Evolutionary conservation across 2,113 vertebrate genomes (phyloP).

Genomic region (Chlorocebus sabaeus): DNA sequence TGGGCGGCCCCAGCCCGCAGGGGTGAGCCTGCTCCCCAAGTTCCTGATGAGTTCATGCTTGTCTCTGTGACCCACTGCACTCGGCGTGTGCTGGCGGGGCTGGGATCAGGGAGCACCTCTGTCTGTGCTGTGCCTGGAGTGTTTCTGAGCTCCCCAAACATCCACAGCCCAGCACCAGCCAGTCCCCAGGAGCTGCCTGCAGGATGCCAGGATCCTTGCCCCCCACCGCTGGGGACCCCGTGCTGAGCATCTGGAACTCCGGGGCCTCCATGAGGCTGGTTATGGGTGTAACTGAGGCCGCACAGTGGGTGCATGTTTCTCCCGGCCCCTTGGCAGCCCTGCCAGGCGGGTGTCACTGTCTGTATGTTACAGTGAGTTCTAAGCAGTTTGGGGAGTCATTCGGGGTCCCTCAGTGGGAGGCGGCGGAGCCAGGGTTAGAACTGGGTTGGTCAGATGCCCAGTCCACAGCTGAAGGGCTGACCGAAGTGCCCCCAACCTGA

Average conservation of each 20-base stretch:
- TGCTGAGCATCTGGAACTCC: accelerated
- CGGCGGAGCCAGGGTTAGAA: not conserved
- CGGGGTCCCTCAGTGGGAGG: not conserved
- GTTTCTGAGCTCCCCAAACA: not conserved
- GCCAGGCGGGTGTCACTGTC: no score
- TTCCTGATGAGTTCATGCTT: accelerated
- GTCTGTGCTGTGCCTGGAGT: not conserved
- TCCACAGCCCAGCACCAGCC: not conserved
- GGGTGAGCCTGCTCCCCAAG: accelerated
- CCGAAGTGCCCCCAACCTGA: not conserved
- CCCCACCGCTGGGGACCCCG: accelerated
- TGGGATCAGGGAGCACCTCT: not conserved
- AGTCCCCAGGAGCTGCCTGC: not conserved
- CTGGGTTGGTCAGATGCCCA: accelerated
- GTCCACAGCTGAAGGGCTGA: not conserved
- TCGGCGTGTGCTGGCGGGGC: accelerated
- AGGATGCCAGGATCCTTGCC: accelerated
- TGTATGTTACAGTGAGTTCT: no score
- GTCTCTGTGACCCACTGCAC: accelerated
- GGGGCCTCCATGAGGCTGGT: accelerated
- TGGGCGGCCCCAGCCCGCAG: no score
- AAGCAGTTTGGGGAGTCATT: not conserved
- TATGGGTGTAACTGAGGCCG: not conserved
- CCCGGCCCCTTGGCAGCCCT: not conserved
- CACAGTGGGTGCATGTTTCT: accelerated